A percentile compares a stretch with the other conserved stretches of the same genome.
These are phyloP conservation scores for Pseudochromis fuscus DNA, from an alignment of 2,797 vertebrate species.

Conservation along the genomic window DNA sequence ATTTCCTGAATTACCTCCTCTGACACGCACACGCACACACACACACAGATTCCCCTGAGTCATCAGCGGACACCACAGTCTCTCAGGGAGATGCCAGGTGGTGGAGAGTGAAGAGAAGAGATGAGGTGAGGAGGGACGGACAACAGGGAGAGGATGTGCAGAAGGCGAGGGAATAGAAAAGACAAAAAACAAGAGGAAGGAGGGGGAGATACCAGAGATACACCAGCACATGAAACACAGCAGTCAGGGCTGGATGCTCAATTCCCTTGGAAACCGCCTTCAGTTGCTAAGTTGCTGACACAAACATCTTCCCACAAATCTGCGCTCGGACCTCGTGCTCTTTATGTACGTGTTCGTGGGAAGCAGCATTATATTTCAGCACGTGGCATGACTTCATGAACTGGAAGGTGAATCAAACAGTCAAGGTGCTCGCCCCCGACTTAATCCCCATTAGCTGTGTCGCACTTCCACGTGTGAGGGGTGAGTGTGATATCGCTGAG, in stretches of 20 bases:
- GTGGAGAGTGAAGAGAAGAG: conserved; percentile 26
- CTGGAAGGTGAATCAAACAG: conserved; percentile 15
- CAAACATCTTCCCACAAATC: conserved; percentile 32
- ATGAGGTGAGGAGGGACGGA: conserved; percentile 19
- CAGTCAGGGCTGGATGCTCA: conserved; percentile 36
- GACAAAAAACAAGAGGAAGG: conserved; percentile 3
- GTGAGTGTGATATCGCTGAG: conserved; percentile 22
- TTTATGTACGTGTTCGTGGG: not conserved
- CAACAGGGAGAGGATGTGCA: not conserved
- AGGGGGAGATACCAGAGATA: conserved; percentile 29
- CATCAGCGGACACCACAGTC: conserved; percentile 45
- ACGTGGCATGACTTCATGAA: not conserved
- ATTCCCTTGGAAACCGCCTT: conserved; percentile 9
- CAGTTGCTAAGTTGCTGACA: conserved; percentile 42
- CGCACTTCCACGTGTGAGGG: not conserved
- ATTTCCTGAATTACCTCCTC: conserved; percentile 57
- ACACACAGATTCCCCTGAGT: conserved; percentile 49
- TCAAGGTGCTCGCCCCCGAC: conserved; percentile 18
- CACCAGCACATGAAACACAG: conserved; percentile 17
- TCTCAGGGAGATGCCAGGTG: conserved; percentile 55
- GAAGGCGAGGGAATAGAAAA: conserved; percentile 11
- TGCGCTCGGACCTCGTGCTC: conserved; percentile 12
- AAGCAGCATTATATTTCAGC: conserved; percentile 22
- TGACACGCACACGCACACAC: conserved; percentile 28
- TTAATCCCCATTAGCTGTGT: conserved; percentile 31